Conservation (phyloP, 1,140 invertebrate genomes). For the Cepaea nemoralis region DNA sequence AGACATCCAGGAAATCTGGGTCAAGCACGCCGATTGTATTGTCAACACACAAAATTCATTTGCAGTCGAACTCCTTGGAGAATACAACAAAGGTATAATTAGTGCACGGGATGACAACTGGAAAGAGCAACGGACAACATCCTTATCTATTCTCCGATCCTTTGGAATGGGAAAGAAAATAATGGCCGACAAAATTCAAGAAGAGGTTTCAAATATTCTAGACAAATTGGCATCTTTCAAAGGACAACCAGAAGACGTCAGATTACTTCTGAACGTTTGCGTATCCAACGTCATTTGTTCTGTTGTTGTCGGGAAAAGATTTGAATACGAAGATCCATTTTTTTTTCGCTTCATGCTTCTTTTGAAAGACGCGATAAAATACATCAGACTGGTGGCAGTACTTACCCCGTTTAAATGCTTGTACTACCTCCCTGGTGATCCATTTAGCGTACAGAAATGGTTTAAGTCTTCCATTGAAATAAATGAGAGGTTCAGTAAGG, state of each 20-base stretch:
- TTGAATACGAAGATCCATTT: background rate
- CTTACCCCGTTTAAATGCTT: background rate
- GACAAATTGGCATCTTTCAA: background rate
- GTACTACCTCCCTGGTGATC: background rate
- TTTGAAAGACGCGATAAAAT: background rate
- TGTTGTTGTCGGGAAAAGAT: background rate
- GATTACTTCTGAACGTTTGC: background rate
- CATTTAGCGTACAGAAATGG: background rate
- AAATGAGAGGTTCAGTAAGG: background rate
- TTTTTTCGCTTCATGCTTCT: background rate
- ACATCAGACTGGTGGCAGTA: background rate
- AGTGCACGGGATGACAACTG: background rate
- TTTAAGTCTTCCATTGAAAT: background rate
- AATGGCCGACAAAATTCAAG: background rate
- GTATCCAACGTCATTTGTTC: background rate
- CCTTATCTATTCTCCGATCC: background rate
- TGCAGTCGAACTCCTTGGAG: background rate
- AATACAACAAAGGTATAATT: background rate
- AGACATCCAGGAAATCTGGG: background rate
- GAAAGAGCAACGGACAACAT: background rate
- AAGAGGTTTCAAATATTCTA: background rate
- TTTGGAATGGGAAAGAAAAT: background rate
- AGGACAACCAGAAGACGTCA: background rate
- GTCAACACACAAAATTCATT: background rate
- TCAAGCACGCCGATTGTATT: background rate